Percentiles rank a stretch among this genome's conserved stretches.
Conservation (phyloP, 2,113 vertebrate genomes). For the Lophius piscatorius region DNA sequence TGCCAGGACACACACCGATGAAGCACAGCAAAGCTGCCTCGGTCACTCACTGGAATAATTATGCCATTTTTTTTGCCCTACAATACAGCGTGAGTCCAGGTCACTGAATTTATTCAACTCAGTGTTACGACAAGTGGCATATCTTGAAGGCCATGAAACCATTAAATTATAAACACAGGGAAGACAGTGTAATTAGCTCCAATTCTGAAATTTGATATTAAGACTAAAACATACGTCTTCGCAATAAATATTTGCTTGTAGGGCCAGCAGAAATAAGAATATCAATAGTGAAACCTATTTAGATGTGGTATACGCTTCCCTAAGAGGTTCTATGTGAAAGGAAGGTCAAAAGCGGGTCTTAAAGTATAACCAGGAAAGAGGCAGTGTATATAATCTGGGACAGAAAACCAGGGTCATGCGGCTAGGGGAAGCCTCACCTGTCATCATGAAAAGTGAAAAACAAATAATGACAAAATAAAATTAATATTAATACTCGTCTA, state of each 20-base stretch:
- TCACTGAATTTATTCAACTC: constrained; percentile 59
- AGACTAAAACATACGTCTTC: constrained; percentile 6
- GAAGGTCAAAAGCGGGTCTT: no score
- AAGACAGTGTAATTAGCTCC: constrained; percentile 5
- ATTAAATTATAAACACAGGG: constrained; percentile 21
- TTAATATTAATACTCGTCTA: no score
- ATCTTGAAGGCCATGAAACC: constrained; percentile 23
- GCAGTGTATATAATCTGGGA: no score
- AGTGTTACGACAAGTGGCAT: constrained; percentile 45
- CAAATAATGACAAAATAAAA: no score
- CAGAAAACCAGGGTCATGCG: no score
- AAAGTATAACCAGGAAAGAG: no score
- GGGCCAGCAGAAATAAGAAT: not conserved
- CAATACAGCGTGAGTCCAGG: constrained; percentile 53
- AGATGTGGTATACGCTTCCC: constrained; percentile 11
- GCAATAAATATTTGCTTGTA: constrained; percentile 21
- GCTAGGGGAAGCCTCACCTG: no score
- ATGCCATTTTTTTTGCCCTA: constrained; percentile 51
- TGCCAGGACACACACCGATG: constrained; percentile 67
- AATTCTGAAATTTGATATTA: constrained; percentile 1
- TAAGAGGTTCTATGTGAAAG: constrained; percentile 20
- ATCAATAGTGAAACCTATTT: constrained; percentile 19
- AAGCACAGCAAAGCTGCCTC: constrained; percentile 59
- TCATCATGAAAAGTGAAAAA: no score
- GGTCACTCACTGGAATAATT: constrained; percentile 65